These are phyloP conservation scores for Oenanthe oenanthe DNA, from an alignment of 2,113 vertebrate genomes.

Conservation along the genomic window DNA sequence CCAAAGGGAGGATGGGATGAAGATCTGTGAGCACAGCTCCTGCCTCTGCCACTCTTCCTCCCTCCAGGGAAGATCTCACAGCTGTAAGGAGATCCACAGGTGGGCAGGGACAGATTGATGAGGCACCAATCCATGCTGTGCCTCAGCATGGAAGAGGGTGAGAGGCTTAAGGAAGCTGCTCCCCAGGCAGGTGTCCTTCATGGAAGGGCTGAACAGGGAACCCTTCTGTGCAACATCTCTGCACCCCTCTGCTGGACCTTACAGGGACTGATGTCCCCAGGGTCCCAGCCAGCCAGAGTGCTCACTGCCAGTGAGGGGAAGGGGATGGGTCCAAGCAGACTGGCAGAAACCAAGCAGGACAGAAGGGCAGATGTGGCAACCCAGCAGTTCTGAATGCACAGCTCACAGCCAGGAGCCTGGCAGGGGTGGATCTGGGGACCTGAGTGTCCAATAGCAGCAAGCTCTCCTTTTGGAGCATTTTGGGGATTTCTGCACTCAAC, in stretches of 20 bases:
- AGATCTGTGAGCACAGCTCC: not conserved
- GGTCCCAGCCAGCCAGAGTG: not conserved
- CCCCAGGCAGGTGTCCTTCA: not conserved
- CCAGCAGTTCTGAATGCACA: not conserved
- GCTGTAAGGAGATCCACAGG: not conserved
- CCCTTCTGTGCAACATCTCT: not conserved
- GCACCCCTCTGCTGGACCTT: not conserved
- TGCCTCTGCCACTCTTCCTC: not conserved
- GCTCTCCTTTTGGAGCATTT: not conserved
- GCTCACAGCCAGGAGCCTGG: not conserved
- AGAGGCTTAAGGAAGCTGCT: not conserved
- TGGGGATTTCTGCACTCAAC: not conserved
- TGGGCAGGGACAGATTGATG: not conserved
- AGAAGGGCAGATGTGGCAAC: not conserved
- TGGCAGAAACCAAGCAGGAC: not conserved
- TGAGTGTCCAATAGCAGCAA: not conserved
- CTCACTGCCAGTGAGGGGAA: not conserved
- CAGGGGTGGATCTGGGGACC: not conserved
- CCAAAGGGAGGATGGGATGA: fast-evolving
- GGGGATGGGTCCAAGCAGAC: not conserved
- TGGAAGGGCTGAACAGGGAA: not conserved
- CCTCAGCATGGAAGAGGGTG: not conserved
- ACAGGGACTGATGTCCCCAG: not conserved
- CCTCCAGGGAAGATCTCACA: not conserved
- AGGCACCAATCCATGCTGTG: not conserved